Evolutionary conservation across 1,140 invertebrate genomes (phyloP), one percentile per base, ranked within the genome.

Genomic region (Ephestia elutella): DNA sequence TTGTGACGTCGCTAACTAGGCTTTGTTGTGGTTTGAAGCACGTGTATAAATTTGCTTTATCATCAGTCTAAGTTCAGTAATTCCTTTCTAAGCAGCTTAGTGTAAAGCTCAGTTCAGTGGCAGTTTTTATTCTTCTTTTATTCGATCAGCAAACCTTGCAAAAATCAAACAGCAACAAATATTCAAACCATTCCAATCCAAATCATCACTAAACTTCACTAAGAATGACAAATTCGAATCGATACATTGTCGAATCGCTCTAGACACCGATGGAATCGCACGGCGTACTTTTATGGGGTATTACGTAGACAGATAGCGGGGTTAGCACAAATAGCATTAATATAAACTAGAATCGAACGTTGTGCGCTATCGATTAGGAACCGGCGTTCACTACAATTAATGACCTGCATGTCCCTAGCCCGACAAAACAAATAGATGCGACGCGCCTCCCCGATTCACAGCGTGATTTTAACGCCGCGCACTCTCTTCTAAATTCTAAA

Each of bases 271-370:
- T 44, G 15, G 38, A 44, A 44, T 44, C 13, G 38, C 38, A 44
- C 38, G n/a, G 38, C 38, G 38, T 44, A 44, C 38, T 44, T 44
- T 44, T 44, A 44, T 44, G 38, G 38, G 38, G 38, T 44, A 44
- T 44, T 44, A 44, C 38, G 38, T 44, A 44, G 38, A 44, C 58
- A 70, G 73, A 76, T 71, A 80, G 74, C 62, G 75, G 71, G 76
- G 73, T 78, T 78, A 75, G 77, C 71, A 71, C 83, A 86, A 86
- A 87, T 86, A 86, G 80, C 85, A 86, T 86, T 87, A 86, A 87
- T 85, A 87, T 85, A 87, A 86, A 87, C 80, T 82, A 78, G 82
- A 87, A 86, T 86, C 82, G 85, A 85, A 85, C 82, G 80, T 76
- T 73, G 78, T 75, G 68, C 70, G 71, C 82, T 86, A 87, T 87